Conservation (phyloP, 2,113 vertebrate genomes). For the Mormyrus iriodes region DNA sequence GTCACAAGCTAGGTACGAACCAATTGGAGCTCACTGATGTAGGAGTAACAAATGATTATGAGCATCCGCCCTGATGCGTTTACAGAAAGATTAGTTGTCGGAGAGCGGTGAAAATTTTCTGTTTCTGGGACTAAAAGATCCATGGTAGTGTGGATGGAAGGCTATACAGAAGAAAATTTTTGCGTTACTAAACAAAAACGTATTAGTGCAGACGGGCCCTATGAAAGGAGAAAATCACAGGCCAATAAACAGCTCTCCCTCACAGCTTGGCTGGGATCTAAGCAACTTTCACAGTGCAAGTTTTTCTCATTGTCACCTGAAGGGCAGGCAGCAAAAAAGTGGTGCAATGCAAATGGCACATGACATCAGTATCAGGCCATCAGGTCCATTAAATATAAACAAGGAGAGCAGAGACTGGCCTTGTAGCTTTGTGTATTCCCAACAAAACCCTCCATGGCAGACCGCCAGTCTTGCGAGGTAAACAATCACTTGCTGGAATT, state of each 20-base stretch:
- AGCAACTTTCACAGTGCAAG: neutral
- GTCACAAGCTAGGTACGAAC: no score
- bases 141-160: no score
- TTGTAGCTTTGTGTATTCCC: neutral
- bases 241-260: neutral
- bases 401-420: neutral
- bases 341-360: conserved; percentile 6
- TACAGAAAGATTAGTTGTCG: no score
- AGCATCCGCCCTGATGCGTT: no score
- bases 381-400: neutral
- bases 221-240: no score
- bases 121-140: no score
- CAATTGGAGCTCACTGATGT: no score
- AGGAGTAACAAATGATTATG: no score
- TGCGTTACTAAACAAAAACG: no score
- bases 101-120: no score
- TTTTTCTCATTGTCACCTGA: neutral
- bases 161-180: no score
- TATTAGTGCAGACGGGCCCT: no score
- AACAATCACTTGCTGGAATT: conserved; percentile 19
- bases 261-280: neutral
- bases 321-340: neutral
- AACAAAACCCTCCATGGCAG: neutral
- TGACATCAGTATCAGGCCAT: conserved; percentile 9
- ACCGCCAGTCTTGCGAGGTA: neutral